Evolutionary conservation across 2,797 vertebrate genomes (phyloP), one percentile per base, ranked within the genome.

Genomic region (Coilia nasus): DNA sequence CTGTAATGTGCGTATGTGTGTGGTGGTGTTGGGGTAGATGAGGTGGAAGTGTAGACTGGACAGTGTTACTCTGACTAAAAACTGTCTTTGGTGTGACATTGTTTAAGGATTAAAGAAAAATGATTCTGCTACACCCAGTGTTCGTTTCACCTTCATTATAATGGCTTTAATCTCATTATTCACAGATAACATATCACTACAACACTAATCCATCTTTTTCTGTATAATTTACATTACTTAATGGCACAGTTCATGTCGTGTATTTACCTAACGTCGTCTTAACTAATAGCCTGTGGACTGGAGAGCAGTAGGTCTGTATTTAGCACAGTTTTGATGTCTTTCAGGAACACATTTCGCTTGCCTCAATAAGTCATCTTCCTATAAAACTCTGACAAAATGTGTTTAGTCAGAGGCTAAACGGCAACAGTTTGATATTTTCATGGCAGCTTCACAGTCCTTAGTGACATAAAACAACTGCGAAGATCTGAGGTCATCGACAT

Each of bases 381-480:
- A 28, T 75, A 75, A 75, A 75, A 3, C 3, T 31, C 67, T 75
- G 67, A 41, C 31, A 75, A 71, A 35, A 4, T 71, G 3, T 21
- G 6, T 6, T 75, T 75, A 75, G 14, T 75, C 67, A 75, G 31
- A 75, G 31, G 35, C 31, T 5, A 41, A 35, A 31, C 35, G 67
- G 67, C 67, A 75, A 75, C 28, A 31, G 67, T 6, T 75, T 75
- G 67, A 75, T 75, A 17, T 35, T 75, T 75, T 75, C 67, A 19
- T 75, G 15, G 31, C 67, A 19, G 67, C 67, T 67, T 41, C 67
- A 75, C 67, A 75, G 31, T 17, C 15, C 31, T 35, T 75, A 5
- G 67, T 14, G 17, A 41, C 31, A 75, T 87, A 89, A 86, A 54
- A 89, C 88, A 92, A 87, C 88, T 90, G 86, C 85, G 84, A 87